phyloP scores from a whole-genome alignment of 2,888 invertebrate species.

The Campaea margaritaria region DNA sequence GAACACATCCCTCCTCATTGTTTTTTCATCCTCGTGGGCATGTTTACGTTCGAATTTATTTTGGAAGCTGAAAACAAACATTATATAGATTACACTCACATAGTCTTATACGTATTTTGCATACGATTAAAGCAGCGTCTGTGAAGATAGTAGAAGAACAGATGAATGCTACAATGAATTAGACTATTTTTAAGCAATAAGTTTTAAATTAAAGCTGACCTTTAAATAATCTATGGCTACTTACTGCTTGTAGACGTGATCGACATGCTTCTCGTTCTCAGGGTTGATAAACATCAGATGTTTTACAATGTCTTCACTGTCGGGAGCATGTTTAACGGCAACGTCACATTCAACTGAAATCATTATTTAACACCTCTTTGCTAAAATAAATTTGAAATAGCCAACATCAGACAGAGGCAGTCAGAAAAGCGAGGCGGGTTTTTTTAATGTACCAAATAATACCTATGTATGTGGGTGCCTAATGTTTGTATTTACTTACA shows the following conservation, averaged over 20 bases:
- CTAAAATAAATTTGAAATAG: no score
- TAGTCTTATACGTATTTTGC: no score
- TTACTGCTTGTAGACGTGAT: conserved; percentile 59
- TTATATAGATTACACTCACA: no score
- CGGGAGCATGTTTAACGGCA: conserved; percentile 6
- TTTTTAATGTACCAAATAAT: not conserved
- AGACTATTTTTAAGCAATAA: not conserved
- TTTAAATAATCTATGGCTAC: not conserved
- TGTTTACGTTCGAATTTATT: conserved; percentile 49
- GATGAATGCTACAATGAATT: no score
- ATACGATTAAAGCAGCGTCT: no score
- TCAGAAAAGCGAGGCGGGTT: no score
- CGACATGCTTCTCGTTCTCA: conserved; percentile 58
- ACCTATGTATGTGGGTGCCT: not conserved
- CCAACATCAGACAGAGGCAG: no score
- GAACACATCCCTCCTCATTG: conserved; percentile 54
- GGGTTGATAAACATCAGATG: conserved; percentile 51
- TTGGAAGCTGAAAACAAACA: conserved; percentile 51
- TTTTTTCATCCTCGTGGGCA: conserved; percentile 51
- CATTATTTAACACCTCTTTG: no score
- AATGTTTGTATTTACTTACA: conserved; percentile 42
- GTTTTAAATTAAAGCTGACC: not conserved
- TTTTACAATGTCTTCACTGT: conserved; percentile 48
- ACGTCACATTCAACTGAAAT: conserved; percentile 42
- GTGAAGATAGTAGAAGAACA: no score